Percentiles rank a stretch among this genome's conserved stretches.
Evolutionary conservation across 1,140 invertebrate genomes (phyloP).

Genomic region (Drosophila littoralis): DNA sequence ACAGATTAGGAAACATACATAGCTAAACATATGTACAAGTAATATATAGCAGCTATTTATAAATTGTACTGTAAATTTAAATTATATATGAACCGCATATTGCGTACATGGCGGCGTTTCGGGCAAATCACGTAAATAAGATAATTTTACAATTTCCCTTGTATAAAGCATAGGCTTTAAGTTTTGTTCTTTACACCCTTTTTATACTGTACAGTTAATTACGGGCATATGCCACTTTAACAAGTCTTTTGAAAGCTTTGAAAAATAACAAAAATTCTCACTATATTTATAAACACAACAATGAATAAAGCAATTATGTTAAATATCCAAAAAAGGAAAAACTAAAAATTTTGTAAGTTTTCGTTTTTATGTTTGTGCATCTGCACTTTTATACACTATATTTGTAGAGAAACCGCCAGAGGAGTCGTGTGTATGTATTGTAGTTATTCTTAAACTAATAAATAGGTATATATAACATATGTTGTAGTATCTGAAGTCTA

Average conservation of each 20-base stretch:
- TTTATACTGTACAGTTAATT: conserved; percentile 53
- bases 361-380: conserved; percentile 55
- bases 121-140: conserved; percentile 39
- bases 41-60: conserved; percentile 71
- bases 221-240: conserved; percentile 33
- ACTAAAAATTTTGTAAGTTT: conserved; percentile 27
- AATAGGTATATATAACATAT: conserved; percentile 52
- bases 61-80: conserved; percentile 60
- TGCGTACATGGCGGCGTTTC: conserved; percentile 36
- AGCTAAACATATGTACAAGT: conserved; percentile 61
- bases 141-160: conserved; percentile 53
- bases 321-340: conserved; percentile 16
- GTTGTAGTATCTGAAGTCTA: conserved; percentile 62
- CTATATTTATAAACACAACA: conserved; percentile 59
- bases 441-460: conserved; percentile 60
- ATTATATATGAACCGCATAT: conserved; percentile 49
- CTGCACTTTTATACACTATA: conserved; percentile 57
- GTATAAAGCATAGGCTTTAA: conserved; percentile 68
- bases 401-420: conserved; percentile 35
- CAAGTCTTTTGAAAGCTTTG: conserved; percentile 72
- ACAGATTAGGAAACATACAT: conserved; percentile 40
- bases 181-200: conserved; percentile 37
- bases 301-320: conserved; percentile 29
- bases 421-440: conserved; percentile 50
- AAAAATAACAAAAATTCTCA: conserved; percentile 73